Evolutionary conservation across 2,888 invertebrate genomes (phyloP).

Genomic region (Limnephilus marmoratus): DNA sequence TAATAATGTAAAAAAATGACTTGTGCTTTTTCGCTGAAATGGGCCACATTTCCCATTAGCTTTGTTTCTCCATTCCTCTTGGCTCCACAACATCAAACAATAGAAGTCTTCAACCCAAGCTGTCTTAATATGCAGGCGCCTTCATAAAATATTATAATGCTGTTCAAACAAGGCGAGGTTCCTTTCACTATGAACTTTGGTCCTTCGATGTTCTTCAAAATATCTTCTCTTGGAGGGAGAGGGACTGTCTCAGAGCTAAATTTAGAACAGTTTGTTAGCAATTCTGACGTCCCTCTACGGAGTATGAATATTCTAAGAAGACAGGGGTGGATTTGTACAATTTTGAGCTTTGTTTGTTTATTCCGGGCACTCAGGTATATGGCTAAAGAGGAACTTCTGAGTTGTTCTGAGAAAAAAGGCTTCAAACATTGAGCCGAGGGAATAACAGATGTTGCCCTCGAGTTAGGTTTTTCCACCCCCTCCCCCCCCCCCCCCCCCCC

Average conservation of each 20-base stretch:
- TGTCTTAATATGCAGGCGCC: neutral
- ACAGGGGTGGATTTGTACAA: neutral
- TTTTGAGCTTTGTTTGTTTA: neutral
- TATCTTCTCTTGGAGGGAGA: neutral
- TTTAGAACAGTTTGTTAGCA: neutral
- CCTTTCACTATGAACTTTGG: neutral
- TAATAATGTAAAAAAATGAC: too few relatives aligned
- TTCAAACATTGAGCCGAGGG: too few relatives aligned
- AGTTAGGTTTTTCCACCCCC: too few relatives aligned
- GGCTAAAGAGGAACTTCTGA: too few relatives aligned
- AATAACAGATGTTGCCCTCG: too few relatives aligned
- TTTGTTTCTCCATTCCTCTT: neutral
- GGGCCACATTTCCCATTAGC: neutral
- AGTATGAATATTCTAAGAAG: neutral
- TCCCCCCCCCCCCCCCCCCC: fast-evolving
- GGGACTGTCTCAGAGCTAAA: neutral
- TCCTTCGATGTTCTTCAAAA: neutral
- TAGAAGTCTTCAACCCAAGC: neutral
- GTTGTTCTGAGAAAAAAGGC: too few relatives aligned
- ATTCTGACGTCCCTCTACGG: neutral
- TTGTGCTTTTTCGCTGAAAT: neutral
- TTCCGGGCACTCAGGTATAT: neutral
- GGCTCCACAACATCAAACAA: neutral
- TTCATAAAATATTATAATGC: neutral
- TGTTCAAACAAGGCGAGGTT: neutral